A percentile compares a stretch with the other conserved stretches of the same genome.
These are phyloP conservation scores for Sebastes glaucus DNA, from an alignment of 2,797 vertebrate genomes.

Conservation along the genomic window DNA sequence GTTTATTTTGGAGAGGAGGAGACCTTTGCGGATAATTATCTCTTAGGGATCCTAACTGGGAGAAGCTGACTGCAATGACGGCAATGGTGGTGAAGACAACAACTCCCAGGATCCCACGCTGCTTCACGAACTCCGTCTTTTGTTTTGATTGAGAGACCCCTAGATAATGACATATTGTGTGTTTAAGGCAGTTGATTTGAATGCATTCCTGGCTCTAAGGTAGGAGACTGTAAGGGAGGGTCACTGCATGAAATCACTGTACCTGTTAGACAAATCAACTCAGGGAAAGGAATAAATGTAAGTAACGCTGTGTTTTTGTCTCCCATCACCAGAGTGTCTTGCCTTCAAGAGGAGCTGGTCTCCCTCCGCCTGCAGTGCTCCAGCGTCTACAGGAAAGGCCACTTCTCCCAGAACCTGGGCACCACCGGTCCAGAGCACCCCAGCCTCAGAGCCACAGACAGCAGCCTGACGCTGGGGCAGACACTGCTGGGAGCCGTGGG, in stretches of 20 bases:
- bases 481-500: constrained; percentile 80
- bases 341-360: constrained; percentile 96
- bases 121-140: neutral
- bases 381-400: constrained; percentile 94
- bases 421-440: constrained; percentile 76
- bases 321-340: constrained; percentile 82
- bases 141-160: neutral
- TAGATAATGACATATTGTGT: neutral
- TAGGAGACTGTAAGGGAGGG: neutral
- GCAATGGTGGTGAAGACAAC: neutral
- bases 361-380: constrained; percentile 93
- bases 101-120: neutral
- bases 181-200: neutral
- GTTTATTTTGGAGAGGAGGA: too few species aligned
- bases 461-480: constrained; percentile 86
- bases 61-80: neutral
- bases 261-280: neutral
- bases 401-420: constrained; percentile 83
- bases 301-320: neutral
- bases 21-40: too few species aligned
- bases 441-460: constrained; percentile 79
- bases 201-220: neutral
- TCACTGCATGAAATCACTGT: neutral
- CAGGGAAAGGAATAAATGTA: neutral
- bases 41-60: neutral